Base-by-base conservation (phyloP, 2,113 vertebrate genomes). In the Capreolus pygargus region DNA sequence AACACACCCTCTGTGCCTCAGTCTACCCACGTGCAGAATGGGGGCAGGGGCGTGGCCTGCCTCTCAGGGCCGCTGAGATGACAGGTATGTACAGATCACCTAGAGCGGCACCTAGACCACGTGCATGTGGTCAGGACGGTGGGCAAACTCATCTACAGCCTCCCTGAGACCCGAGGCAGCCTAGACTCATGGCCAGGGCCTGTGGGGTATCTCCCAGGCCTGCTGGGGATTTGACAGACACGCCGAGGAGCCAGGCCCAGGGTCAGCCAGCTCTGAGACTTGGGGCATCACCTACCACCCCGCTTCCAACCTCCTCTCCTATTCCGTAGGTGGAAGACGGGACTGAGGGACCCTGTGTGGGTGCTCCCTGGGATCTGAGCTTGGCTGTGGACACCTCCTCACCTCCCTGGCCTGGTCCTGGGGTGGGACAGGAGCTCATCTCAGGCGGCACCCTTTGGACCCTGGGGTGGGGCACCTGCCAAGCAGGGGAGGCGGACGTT, bases 281-380 rank as follows among this genome's bases (percentile, higher is more conserved):
- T 4, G 0, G 52, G 28, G 58, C 10, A 0, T 11, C 30, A 7
- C 43, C 13, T n/a, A 25, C 54, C 43, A 74, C 6, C 43, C 50
- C 3, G 2, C 7, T 45, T 89, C 17, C 61, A 83, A 50, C 43
- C 67, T 23, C 36, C 50, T 57, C 64, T 79, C n/a, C 36, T 61
- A 55, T 82, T 64, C 54, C 33, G 33, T 30, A 36, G 54, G 27
- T 39, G n/a, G 39, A 76, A 76, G 70, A 15, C 7, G 30, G 6
- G 13, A 76, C n/a, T 28, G 0, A 28, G 9, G 21, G 33, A 27
- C 33, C 11, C 76, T 27, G 14, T 47, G 79, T 33, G 50, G 39
- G 5, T 11, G 52, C 27, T 7, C 21, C 39, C 33, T 15, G 45
- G 76, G 82, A 33, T 45, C 33, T 21, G 85, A 61, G 45, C 43